Percentiles rank a stretch among this genome's conserved stretches.
Evolutionary conservation across 2,797 vertebrate genomes (phyloP).

Genomic region (Oceanodroma leucorhoa): DNA sequence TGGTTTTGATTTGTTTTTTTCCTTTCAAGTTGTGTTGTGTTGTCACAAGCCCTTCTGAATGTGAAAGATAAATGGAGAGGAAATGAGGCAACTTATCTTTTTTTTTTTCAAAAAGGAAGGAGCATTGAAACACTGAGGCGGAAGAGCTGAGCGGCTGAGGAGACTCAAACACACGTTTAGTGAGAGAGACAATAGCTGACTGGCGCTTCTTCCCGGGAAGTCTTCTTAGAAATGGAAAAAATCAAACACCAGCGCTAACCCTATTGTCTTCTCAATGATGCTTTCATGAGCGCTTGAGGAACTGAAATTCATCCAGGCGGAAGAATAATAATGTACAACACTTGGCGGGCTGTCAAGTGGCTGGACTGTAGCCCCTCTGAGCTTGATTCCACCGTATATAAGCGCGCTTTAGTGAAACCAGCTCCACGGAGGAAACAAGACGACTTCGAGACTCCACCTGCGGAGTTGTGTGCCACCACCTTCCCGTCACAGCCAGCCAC

Average conservation of each 20-base stretch:
- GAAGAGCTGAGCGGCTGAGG: not conserved
- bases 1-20: not conserved
- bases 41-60: constrained; percentile 22
- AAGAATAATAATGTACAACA: not conserved
- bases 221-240: not conserved
- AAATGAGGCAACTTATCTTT: constrained; percentile 46
- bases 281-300: not conserved
- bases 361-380: not conserved
- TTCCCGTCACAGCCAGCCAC: not conserved
- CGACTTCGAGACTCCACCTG: not conserved
- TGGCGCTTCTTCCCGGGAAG: not conserved
- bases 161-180: not conserved
- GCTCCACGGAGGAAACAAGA: not conserved
- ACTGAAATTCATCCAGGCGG: not conserved
- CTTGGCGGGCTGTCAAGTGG: not conserved
- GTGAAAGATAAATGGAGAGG: constrained; percentile 56
- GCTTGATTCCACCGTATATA: not conserved
- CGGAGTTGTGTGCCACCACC: not conserved
- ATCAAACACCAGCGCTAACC: not conserved
- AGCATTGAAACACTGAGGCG: not conserved
- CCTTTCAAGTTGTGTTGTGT: not conserved
- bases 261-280: not conserved
- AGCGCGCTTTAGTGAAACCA: not conserved
- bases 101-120: constrained; percentile 35
- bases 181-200: not conserved